Evolutionary conservation across 2,113 vertebrate genomes (phyloP), one percentile per base, ranked within the genome.

Genomic region (Ascaphus truei): DNA sequence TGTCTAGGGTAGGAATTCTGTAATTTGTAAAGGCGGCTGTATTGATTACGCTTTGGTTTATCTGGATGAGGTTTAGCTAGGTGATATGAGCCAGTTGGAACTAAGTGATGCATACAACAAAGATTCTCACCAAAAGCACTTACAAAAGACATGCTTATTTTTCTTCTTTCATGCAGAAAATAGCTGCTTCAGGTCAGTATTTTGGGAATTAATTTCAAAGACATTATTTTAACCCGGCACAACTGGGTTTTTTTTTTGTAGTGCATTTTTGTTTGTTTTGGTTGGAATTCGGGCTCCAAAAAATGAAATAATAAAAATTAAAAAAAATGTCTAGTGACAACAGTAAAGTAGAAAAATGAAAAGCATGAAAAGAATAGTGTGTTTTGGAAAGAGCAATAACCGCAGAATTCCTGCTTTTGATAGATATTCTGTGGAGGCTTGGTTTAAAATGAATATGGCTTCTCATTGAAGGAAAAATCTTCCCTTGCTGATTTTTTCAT

Each of bases 1-100:
- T 64, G 62, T 64, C 62, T 64, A 18, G 59, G 27, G 62, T 18
- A 52, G 62, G 62, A 34, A 51, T 64, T 15, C 62, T 27, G 50
- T 2, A 29, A 36, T 37, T 41, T 45, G 52, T 18, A 58, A 2
- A 47, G 39, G 41, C 41, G 37, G 30, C 41, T 48, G 29, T 30
- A 34, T 9, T n/a, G 30, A 30, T 57, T 58, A 33, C 15, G 7
- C 27, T 59, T 55, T 48, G 53, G 41, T 37, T 30, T 68, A 47
- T 59, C 55, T 58, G 55, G 55, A 68, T 50, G 20, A 48, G 55
- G 39, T 16, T 59, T 34, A 58, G 11, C 13, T 20, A 15, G 18
- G 53, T 23, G 45, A 45, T 57, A 15, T 0, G 22, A 50, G 65
- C 65, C 65, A 68, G 43, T 50, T 68, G 41, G 55, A 68, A 59